Evolutionary conservation across 1,140 invertebrate species (phyloP), one percentile per base, ranked within the genome.

Genomic region (Cotesia chilonis): DNA sequence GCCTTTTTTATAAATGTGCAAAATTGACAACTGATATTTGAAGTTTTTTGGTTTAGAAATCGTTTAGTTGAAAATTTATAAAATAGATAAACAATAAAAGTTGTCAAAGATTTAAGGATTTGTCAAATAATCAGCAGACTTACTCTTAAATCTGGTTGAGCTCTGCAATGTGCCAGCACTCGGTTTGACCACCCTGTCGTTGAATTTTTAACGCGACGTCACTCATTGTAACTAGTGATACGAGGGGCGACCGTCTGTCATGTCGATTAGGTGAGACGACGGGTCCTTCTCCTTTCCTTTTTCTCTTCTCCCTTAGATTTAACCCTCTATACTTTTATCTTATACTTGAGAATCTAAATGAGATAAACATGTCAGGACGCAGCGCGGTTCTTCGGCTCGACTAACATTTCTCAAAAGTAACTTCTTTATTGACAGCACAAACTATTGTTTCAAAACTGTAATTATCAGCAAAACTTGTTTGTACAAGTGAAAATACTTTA

Each of bases 211-310:
- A 79, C 51, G 51, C 1, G 14, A 66, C 71, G 75, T 75, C 76
- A 74, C 70, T 78, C 75, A 76, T 79, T 77, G 75, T 78, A 78
- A 79, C 71, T 79, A 71, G 57, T 76, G 74, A 77, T 78, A 78
- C 74, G 65, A 64, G 66, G 60, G 73, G 47, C 17, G 74, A 63
- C 28, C 28, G 67, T 47, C 76, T 77, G 78, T 79, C 73, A 76
- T 68, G 74, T 76, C 78, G 78, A 76, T 79, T 79, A 77, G 76
- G 60, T 65, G 66, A 74, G 63, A 73, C 57, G 72, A 71, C 74
- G 75, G 61, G 37, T 63, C 10, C 35, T 12, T 61, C 10, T 63
- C 1, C 37, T 63, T 38, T 17, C 6, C 60, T 37, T 17, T 63
- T n/a, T 38, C 36, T 14, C 36, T 38, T 12, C 10, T 28, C 36